Evolutionary conservation across 2,888 invertebrate genomes (phyloP).

Genomic region (Alloplasta piceator): DNA sequence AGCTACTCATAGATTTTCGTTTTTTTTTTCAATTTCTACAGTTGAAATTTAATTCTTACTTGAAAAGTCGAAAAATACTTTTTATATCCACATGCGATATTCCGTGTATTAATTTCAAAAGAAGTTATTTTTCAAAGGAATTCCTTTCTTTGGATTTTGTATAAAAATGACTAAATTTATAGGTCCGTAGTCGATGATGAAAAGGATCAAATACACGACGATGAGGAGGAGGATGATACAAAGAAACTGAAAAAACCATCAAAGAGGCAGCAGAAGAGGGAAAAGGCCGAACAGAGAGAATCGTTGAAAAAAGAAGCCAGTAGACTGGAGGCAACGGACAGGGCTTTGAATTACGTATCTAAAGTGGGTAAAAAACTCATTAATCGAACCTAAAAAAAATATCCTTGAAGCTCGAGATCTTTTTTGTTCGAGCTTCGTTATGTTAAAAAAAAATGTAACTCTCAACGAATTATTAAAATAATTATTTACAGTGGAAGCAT

Average conservation of each 20-base stretch:
- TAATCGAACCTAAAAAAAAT: too few species aligned
- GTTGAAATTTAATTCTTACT: too few species aligned
- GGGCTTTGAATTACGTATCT: slow-evolving; percentile 88
- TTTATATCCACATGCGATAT: too few species aligned
- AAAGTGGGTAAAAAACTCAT: slow-evolving; percentile 69
- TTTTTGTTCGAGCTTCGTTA: not conserved
- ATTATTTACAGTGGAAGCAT: slow-evolving; percentile 87
- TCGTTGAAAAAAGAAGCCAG: slow-evolving; percentile 85
- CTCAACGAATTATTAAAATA: not conserved
- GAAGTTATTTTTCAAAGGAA: too few species aligned
- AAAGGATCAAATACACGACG: slow-evolving; percentile 71
- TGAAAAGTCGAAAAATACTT: too few species aligned
- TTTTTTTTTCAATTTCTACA: too few species aligned
- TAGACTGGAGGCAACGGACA: slow-evolving; percentile 85
- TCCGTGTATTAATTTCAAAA: too few species aligned
- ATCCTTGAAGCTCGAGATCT: too few species aligned
- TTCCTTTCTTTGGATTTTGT: too few species aligned
- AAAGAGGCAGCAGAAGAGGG: slow-evolving; percentile 87
- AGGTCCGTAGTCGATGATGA: slow-evolving; percentile 66
- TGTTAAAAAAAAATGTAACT: not conserved
- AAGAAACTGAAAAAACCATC: slow-evolving; percentile 84
- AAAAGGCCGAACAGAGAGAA: slow-evolving; percentile 86
- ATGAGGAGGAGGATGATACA: slow-evolving; percentile 65
- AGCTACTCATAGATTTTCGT: too few species aligned
- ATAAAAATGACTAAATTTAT: not conserved